Base-by-base conservation (phyloP, 2,888 invertebrate genomes). In the Laothoe populi region DNA sequence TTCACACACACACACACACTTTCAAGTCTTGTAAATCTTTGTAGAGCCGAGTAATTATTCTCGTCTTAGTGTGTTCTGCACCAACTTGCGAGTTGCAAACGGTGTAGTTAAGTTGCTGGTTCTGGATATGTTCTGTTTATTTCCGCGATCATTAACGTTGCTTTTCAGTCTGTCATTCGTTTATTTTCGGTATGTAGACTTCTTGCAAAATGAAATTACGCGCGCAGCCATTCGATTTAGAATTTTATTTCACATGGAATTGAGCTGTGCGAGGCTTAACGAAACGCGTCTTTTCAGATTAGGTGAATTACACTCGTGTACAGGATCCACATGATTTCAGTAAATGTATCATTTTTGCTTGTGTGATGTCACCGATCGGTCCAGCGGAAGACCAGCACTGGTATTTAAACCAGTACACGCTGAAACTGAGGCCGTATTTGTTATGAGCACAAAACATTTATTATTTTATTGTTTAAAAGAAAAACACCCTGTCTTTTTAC, bases 131-230 rank as follows among this genome's bases (percentile, higher is more conserved):
- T 11, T 53, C 19, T 10, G 35, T 11, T 53, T 19, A 53, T 53
- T 53, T 53, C 53, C 53, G 53, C 53, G 19, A 10, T 35, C 16
- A 19, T 53, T 35, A 53, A 53, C 53, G 53, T 53, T 53, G 53
- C 16, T 53, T 19, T 35, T 53, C 11, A 10, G 53, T 1, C 10
- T 31, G 19, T 31, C 11, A 31, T 19, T 35, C 1, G 35, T 53
- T 53, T 53, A 53, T 31, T 53, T 16, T 10, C 8, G 19, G 19
- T 13, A 4, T 38, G 10, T 38, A 38, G 13, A 38, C 1, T 3
- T 38, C 31, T 4, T 26, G 4, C 8, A 4, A 38, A 2, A 3
- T 38, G 4, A 13, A 13, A 13, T 38, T 3, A 7, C 10, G 11
- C 38, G 13, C 11, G 13, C 13, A 11, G 38, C 10, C 13, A 11